phyloP scores from a whole-genome alignment of 2,797 vertebrate species.

The Lagodon rhomboides region DNA sequence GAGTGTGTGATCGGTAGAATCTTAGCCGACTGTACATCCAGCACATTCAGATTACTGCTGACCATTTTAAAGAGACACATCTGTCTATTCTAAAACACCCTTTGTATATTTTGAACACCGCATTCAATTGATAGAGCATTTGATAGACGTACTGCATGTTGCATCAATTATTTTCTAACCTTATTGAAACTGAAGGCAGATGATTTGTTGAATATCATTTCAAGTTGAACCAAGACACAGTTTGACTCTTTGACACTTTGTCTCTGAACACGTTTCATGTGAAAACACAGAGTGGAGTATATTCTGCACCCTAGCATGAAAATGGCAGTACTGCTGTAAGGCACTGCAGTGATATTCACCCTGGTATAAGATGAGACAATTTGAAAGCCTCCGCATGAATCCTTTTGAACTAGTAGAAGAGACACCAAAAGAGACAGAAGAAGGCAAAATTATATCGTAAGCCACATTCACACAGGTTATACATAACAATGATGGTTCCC shows the following conservation, averaged over 20 bases:
- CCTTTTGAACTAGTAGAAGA: conserved; percentile 15
- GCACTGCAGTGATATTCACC: background rate
- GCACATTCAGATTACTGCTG: too few species aligned
- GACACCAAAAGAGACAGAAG: conserved; percentile 1
- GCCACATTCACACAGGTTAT: background rate
- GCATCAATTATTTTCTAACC: background rate
- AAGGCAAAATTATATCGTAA: background rate
- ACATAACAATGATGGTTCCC: background rate
- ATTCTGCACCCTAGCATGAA: background rate
- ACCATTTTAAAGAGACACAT: background rate
- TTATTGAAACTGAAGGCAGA: background rate
- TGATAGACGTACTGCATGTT: background rate
- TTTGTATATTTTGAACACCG: background rate
- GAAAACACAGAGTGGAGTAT: background rate
- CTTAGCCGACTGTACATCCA: background rate
- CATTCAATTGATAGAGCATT: background rate
- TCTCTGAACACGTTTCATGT: background rate
- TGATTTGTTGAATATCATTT: too few species aligned
- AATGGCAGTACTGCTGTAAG: conserved; percentile 16
- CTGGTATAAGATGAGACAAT: conserved; percentile 9
- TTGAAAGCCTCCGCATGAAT: background rate
- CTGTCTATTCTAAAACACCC: background rate
- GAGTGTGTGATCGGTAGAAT: too few species aligned
- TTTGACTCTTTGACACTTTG: too few species aligned
- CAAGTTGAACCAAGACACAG: too few species aligned